Percentiles rank a stretch among this genome's conserved stretches.
Conservation (phyloP, 2,888 invertebrate genomes). For the Nemoura dubitans region DNA sequence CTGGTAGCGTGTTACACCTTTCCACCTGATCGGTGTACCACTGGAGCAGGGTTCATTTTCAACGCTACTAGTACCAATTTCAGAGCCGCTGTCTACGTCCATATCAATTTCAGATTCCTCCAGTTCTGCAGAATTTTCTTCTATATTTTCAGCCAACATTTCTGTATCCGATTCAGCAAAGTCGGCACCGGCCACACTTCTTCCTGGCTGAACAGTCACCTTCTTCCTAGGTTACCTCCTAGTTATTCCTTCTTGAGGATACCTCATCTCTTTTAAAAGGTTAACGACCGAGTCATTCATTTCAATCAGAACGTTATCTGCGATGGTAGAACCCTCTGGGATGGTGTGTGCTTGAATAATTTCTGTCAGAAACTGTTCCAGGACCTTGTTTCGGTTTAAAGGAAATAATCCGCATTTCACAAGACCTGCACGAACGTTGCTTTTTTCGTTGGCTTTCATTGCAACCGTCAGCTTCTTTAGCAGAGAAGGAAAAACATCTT, state of each 20-base stretch:
- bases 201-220: background rate
- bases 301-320: background rate
- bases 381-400: background rate
- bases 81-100: background rate
- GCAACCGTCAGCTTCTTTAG: background rate
- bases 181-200: background rate
- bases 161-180: background rate
- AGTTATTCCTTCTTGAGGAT: background rate
- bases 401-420: background rate
- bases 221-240: background rate
- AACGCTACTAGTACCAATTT: background rate
- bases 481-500: slow-evolving; percentile 34
- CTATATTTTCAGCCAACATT: background rate
- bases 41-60: background rate
- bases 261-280: background rate
- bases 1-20: background rate
- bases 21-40: background rate
- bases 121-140: background rate
- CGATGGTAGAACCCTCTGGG: background rate
- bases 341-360: background rate
- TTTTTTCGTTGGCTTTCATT: background rate
- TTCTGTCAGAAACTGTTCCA: background rate
- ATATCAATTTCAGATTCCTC: background rate
- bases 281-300: slow-evolving; percentile 1
- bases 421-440: background rate